Base-by-base conservation (phyloP, 2,888 invertebrate species). In the Drepanosiphum platanoidis region DNA sequence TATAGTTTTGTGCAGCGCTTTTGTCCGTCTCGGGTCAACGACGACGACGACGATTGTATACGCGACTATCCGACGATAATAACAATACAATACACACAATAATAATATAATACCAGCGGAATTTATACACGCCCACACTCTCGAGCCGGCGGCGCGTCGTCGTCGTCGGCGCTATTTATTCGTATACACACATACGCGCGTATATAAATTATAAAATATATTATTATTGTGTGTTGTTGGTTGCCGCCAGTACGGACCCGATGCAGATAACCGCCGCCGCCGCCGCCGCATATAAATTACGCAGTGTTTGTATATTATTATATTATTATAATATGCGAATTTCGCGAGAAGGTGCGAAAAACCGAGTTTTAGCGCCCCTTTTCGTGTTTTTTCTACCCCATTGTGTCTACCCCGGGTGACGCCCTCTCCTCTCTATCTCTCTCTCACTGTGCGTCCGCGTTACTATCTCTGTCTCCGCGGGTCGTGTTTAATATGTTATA, bases 221-320 rank as follows among this genome's bases (percentile, higher is more conserved):
- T n/a, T n/a, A 64, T 64, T 74, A 74, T 74, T 74, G 74, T 74
- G 74, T 32, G n/a, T n/a, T n/a, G n/a, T n/a, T n/a, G n/a, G n/a
- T 42, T 22, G 32, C 72, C 0, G 22, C 46, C 30, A 46, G 71
- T 8, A 22, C 32, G 22, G 74, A 74, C 74, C 74, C 74, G 30
- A 46, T 46, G 30, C 46, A 74, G 46, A 74, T 74, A 74, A 46
- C 74, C 42, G 32, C 9, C 9, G 46, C n/a, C 32, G 2, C n/a
- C n/a, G 27, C 13, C 11, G 46, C n/a, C 32, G 2, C 30, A 46
- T 13, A 74, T 74, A 74, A 74, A 74, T 74, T 74, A 74, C 13
- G 64, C 27, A 27, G 27, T 9, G 22, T 27, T 61, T 18, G 22
- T 52, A 11, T 42, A 22, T 5, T 61, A n/a, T n/a, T 61, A 27